Evolutionary conservation across 2,888 invertebrate species (phyloP).

Genomic region (Brenthis daphne): DNA sequence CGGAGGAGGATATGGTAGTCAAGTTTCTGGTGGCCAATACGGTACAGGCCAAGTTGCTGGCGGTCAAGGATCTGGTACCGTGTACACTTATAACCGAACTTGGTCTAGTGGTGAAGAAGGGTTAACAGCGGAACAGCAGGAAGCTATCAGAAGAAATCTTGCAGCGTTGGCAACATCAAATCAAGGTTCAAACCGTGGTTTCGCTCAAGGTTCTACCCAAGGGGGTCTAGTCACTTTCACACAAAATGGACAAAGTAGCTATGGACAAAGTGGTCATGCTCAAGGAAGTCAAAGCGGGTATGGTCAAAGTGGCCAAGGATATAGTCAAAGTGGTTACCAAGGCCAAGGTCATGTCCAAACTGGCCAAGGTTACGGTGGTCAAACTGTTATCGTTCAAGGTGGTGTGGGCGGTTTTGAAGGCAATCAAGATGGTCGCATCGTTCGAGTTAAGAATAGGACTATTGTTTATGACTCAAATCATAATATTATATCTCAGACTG

Average conservation of each 20-base stretch:
- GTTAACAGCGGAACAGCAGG: conserved; percentile 60
- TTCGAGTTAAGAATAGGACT: conserved; percentile 61
- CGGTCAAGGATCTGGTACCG: conserved; percentile 30
- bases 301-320: conserved; percentile 38
- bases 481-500: conserved; percentile 72
- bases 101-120: conserved; percentile 55
- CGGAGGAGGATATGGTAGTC: conserved; percentile 30
- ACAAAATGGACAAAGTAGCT: conserved; percentile 36
- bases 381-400: conserved; percentile 44
- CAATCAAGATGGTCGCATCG: conserved; percentile 53
- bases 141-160: conserved; percentile 57
- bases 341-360: conserved; percentile 37
- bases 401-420: conserved; percentile 39
- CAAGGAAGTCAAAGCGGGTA: conserved; percentile 36
- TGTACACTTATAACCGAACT: conserved; percentile 54
- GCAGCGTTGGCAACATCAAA: conserved; percentile 48
- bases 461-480: conserved; percentile 68
- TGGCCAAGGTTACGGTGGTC: conserved; percentile 41
- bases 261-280: conserved; percentile 35
- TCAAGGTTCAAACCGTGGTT: conserved; percentile 41
- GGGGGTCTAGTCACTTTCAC: conserved; percentile 35
- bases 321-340: conserved; percentile 31
- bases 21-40: conserved; percentile 29
- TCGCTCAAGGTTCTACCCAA: conserved; percentile 37
- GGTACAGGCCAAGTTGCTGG: conserved; percentile 40